Base-by-base conservation (phyloP, 2,113 vertebrate genomes). In the Siphamia tubifer region DNA sequence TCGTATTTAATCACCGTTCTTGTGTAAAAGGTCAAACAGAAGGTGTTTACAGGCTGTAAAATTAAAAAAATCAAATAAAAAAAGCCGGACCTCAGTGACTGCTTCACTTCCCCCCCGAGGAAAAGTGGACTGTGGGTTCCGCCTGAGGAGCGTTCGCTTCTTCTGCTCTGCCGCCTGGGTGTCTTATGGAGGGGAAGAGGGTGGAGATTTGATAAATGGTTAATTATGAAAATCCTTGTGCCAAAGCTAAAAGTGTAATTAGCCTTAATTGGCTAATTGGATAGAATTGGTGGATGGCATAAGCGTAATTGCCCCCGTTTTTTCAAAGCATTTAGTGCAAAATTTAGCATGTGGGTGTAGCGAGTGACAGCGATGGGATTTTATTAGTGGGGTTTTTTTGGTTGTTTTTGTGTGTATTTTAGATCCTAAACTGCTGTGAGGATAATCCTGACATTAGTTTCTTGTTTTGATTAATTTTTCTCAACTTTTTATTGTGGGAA, bases 191-290 rank as follows among this genome's bases (percentile, higher is more conserved):
- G 40, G 71, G 55, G 32, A 58, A 57, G 65, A 70, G 68, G 83
- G 67, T 43, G 76, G 79, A 68, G 69, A 67, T 54, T 57, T 88
- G 88, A 91, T 88, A 28, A 86, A 90, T 90, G 88, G 82, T 76
- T 89, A 44, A 86, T 89, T 87, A 88, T 84, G 84, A 79, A 87
- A 89, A 83, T 32, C 72, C 77, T 85, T 81, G 83, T 84, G 83
- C 85, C 83, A 81, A 84, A 85, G 77, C 77, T 89, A 60, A 85
- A 89, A 82, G 77, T 87, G 85, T 85, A 87, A 90, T 91, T 91
- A 90, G 84, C 84, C 74, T 77, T 89, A 89, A 90, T 89, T 87
- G 88, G 85, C 87, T 91, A 89, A 89, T 87, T 91, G 83, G 88
- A 58, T 64, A 15, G 67, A 87, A 86, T 83, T 72, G 60, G 82